Conservation (phyloP, 2,113 vertebrate species). For the Carassius carassius region DNA sequence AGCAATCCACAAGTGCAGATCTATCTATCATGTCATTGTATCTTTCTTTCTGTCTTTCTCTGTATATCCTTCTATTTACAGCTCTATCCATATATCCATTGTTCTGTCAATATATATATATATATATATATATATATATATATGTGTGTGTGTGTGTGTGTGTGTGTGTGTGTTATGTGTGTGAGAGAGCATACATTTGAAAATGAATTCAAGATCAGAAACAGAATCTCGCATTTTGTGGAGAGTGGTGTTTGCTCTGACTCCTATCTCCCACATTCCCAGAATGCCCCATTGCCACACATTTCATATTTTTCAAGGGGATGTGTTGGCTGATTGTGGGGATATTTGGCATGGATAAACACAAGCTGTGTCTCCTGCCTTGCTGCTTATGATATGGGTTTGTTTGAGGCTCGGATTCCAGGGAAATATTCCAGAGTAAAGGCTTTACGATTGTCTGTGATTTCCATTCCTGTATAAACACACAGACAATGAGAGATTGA, state of each 20-base stretch:
- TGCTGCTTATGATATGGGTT: neutral
- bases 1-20: neutral
- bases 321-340: neutral
- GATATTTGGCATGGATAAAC: constrained; percentile 24
- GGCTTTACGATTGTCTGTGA: neutral
- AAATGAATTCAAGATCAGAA: neutral
- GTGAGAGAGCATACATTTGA: neutral
- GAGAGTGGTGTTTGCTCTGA: neutral
- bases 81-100: too few species aligned
- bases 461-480: constrained; percentile 1
- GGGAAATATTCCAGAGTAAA: constrained; percentile 7
- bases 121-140: too few species aligned
- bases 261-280: neutral
- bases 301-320: neutral
- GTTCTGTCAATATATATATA: too few species aligned
- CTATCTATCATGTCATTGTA: too few species aligned
- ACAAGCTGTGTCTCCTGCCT: neutral
- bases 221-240: neutral
- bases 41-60: too few species aligned
- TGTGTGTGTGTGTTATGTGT: too few species aligned
- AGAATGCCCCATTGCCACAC: neutral
- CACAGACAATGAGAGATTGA: constrained; percentile 19
- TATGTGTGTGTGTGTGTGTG: too few species aligned
- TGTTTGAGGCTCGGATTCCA: neutral
- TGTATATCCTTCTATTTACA: too few species aligned